These are phyloP conservation scores for Dryobota labecula DNA, from an alignment of 2,888 invertebrate genomes.

Conservation along the genomic window DNA sequence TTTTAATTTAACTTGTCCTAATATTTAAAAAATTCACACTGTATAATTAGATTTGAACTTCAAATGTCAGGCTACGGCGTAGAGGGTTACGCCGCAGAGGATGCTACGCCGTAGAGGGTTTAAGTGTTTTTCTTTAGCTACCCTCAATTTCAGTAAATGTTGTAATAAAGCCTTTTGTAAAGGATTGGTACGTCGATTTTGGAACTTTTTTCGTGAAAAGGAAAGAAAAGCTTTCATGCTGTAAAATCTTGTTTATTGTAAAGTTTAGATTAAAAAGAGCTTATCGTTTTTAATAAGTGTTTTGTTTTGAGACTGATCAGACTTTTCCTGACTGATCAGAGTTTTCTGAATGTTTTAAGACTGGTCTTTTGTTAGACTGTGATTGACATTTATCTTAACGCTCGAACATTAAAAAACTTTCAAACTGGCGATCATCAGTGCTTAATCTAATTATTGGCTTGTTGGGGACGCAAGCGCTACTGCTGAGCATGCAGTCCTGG, in stretches of 20 bases:
- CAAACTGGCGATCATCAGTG: background rate
- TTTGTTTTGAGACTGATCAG: too few relatives aligned
- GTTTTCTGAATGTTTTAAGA: too few relatives aligned
- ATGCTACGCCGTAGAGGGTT: conserved; percentile 48
- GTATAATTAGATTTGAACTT: conserved; percentile 14
- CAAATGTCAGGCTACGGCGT: conserved; percentile 12
- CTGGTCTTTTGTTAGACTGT: background rate
- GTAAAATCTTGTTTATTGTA: conserved; percentile 28
- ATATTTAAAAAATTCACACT: conserved; percentile 16
- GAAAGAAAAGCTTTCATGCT: background rate
- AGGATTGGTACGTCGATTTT: conserved; percentile 21
- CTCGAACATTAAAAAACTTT: background rate
- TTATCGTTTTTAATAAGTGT: conserved; percentile 3
- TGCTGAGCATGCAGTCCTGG: background rate
- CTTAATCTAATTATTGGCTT: background rate
- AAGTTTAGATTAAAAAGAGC: conserved; percentile 26
- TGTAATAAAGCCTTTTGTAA: conserved; percentile 35
- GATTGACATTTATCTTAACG: background rate
- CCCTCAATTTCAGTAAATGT: conserved; percentile 49
- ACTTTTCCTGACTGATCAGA: too few relatives aligned
- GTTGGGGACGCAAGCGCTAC: background rate
- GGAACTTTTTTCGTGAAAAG: conserved; percentile 1
- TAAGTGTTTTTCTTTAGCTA: conserved; percentile 32
- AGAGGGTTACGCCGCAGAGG: conserved; percentile 41
- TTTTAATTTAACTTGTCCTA: conserved; percentile 33